Base-by-base conservation (phyloP, 2,113 vertebrate species). In the Rallus limicola region DNA sequence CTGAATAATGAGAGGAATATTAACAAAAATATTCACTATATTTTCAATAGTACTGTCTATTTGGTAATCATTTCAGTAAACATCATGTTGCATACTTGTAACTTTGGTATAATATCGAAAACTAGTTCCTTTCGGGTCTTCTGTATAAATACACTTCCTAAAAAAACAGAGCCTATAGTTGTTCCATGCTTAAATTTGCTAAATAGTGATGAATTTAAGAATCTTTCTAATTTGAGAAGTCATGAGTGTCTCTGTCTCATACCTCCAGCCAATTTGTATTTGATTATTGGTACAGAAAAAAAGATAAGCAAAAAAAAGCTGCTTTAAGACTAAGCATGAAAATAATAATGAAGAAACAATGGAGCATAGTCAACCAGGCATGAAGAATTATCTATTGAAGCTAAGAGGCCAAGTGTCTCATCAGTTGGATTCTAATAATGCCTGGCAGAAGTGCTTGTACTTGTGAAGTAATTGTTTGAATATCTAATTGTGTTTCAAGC, bases 391-490 rank as follows among this genome's bases (percentile, higher is more conserved):
- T 93, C 75, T 74, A 25, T 21, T 82, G 65, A 93, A 96, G 83
- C 42, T 94, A 94, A 94, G 83, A 96, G 86, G 77, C 88, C 81
- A 82, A 93, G 65, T 86, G 86, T 91, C 91, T 93, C 83, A 94
- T 94, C 88, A 88, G 62, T 13, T 95, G 81, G 58, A 76, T 96
- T 96, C 86, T 95, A 97, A 95, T 96, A 96, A 83, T 85, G 84
- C 36, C 83, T 96, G 83, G 63, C 93, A 95, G 92, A 96, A 91
- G 65, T 93, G 92, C 77, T 92, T 96, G 88, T 92, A 89, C 83
- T 97, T 94, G 91, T 87, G 92, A 63, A 89, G 77, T 81, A 87
- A 87, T 88, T 95, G 69, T 94, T 94, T 93, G 84, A 95, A 46
- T 93, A 89, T 72, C 74, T 94, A 93, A 93, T 91, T 89, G 86